Base-by-base conservation (phyloP, 2,797 vertebrate species). In the Fistularia commersonii region DNA sequence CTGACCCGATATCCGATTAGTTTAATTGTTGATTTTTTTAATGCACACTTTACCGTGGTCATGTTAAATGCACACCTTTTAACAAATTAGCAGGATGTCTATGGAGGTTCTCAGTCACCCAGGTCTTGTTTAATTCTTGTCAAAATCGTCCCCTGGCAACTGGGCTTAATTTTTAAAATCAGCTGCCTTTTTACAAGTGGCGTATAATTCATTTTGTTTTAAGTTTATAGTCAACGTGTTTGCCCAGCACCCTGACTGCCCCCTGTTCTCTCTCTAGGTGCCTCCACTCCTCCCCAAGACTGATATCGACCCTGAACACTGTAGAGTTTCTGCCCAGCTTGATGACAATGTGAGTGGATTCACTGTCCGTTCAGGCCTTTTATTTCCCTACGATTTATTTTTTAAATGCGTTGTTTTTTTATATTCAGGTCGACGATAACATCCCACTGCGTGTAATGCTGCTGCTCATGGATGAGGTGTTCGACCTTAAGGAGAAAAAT, bases 381-480 rank as follows among this genome's bases (percentile, higher is more conserved):
- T 31, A 9, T 8, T 9, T 11, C 89, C 41, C 8, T 8, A 85
- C 86, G 34, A 2, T 32, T 51, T 23, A 1, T 15, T 33, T 34
- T 9, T 41, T 1, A 13, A 4, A 5, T 6, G 34, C 45, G 13
- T 44, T 55, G 23, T 47, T 3, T 35, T 12, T 41, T 3, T 46
- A 2, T 32, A 7, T 53, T 23, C 77, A 99, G 96, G 96, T 97
- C 81, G 97, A 99, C 62, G 97, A 99, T 71, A 98, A 98, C 83
- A 97, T 96, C 79, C 95, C 96, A 0, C 91, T 98, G 50, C 89
- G 95, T 58, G 95, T 99, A 47, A 99, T 99, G 97, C 88, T 99
- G 48, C 92, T 99, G 43, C 91, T 99, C 61, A 99, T 99, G 97
- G 97, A 99, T 47, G 97, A 99, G 87, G 95, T 99, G 65, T 97